phyloP scores from a whole-genome alignment of 1,140 invertebrate species.

The Lysiphlebus fabarum region DNA sequence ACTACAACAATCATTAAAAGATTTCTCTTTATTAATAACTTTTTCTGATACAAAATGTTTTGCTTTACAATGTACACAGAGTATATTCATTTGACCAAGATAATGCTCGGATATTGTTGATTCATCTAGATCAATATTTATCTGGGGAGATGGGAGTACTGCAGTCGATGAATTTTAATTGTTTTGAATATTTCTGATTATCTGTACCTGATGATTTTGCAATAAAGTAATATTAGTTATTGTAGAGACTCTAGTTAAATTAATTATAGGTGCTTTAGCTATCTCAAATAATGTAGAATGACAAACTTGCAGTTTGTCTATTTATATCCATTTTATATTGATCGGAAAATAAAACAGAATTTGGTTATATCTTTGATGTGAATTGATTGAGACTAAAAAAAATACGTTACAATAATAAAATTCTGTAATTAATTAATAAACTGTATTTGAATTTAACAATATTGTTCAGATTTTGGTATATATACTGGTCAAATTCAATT shows the following conservation, averaged over 20 bases:
- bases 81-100: conserved; percentile 14
- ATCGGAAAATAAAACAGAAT: too few species aligned
- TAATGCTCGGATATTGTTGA: conserved; percentile 14
- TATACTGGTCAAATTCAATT: too few species aligned
- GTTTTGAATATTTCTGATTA: not conserved
- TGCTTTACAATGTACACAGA: conserved; percentile 18
- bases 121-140: not conserved
- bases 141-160: not conserved
- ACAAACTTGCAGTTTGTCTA: too few species aligned
- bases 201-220: not conserved
- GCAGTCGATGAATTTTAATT: not conserved
- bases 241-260: not conserved
- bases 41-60: conserved; percentile 17
- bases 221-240: not conserved
- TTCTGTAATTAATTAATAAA: too few species aligned
- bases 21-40: conserved; percentile 18
- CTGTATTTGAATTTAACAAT: too few species aligned
- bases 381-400: too few species aligned
- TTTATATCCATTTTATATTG: too few species aligned
- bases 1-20: conserved; percentile 23
- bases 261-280: not conserved
- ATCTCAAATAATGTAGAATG: not conserved
- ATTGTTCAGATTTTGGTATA: too few species aligned
- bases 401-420: too few species aligned
- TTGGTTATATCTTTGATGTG: too few species aligned